These are phyloP conservation scores for Schizothorax lantsangensis DNA, from an alignment of 2,797 vertebrate species.

Conservation along the genomic window DNA sequence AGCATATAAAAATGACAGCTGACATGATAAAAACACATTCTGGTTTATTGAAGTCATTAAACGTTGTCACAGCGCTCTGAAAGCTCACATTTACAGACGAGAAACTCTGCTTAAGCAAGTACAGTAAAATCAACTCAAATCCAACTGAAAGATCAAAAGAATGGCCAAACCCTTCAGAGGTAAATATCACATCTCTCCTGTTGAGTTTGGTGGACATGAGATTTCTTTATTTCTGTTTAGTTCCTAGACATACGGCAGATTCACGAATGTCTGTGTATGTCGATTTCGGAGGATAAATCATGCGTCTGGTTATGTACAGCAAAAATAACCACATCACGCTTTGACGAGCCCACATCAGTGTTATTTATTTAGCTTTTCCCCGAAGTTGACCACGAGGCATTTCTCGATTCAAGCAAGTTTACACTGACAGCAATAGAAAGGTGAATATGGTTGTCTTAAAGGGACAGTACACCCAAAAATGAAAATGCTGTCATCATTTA, in stretches of 20 bases:
- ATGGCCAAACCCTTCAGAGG: slow-evolving; percentile 55
- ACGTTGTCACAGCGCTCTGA: slow-evolving; percentile 96
- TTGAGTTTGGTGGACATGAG: slow-evolving; percentile 30
- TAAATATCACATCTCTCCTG: slow-evolving; percentile 49
- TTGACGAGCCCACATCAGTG: slow-evolving; percentile 59
- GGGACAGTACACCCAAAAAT: no score
- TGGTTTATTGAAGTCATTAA: slow-evolving; percentile 79
- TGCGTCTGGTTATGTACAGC: slow-evolving; percentile 98
- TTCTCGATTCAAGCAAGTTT: slow-evolving; percentile 66
- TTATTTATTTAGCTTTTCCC: slow-evolving; percentile 59
- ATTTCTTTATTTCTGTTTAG: slow-evolving; percentile 37
- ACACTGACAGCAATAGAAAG: slow-evolving; percentile 56
- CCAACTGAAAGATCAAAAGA: slow-evolving; percentile 80
- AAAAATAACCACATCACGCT: slow-evolving; percentile 78
- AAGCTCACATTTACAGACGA: slow-evolving; percentile 99
- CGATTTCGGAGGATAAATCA: slow-evolving; percentile 86
- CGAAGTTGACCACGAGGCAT: slow-evolving; percentile 66
- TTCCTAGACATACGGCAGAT: slow-evolving; percentile 38
- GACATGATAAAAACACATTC: slow-evolving; percentile 93
- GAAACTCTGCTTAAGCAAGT: slow-evolving; percentile 99
- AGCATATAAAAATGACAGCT: slow-evolving; percentile 28
- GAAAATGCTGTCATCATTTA: no score
- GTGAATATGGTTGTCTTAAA: slow-evolving; percentile 9
- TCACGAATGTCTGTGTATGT: slow-evolving; percentile 42
- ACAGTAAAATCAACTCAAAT: slow-evolving; percentile 80